Base-by-base conservation (phyloP, 1,140 invertebrate species). In the Drosophila seguyi region DNA sequence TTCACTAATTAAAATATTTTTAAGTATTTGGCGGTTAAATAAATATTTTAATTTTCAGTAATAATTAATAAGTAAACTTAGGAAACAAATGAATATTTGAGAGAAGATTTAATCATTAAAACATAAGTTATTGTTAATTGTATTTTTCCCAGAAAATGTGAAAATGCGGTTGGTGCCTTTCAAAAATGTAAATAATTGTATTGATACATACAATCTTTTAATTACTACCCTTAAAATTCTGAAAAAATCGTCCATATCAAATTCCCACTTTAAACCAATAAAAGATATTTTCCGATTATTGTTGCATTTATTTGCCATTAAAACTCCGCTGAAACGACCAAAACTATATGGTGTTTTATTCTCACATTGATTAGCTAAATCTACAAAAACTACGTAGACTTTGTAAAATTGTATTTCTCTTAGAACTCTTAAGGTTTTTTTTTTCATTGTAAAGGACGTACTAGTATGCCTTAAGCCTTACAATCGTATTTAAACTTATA, bases 281-380 rank as follows among this genome's bases (percentile, higher is more conserved):
- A 25, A 66, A 25, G 4, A 0, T 3, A 22, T 16, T 45, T 67
- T 66, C 27, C 22, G 72, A 80, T 61, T 78, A 66, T 14, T 72
- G 60, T 57, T 73, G 47, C 59, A 57, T 87, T 88, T 84, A 87
- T 87, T 87, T 63, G 66, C 69, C 44, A 74, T 71, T 88, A 83
- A 88, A 84, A 88, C 66, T 80, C 72, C 65, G 73, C 53, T 68
- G 84, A 81, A 87, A 80, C 63, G 52, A 58, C 72, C 29, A 63
- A 80, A 84, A 76, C 56, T 69, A 76, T 71, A 29, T 56, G 66
- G 66, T 60, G 63, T 75, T 62, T 78, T 57, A 66, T 66, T 77
- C 73, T 68, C 73, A 59, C 48, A 38, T 59, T 76, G 53, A 50
- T 59, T 76, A 82, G 61, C 47, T 76, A 79, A 41, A 62, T 52